phyloP scores from a whole-genome alignment of 1,140 invertebrate species.

The Caenorhabditis elegans region DNA sequence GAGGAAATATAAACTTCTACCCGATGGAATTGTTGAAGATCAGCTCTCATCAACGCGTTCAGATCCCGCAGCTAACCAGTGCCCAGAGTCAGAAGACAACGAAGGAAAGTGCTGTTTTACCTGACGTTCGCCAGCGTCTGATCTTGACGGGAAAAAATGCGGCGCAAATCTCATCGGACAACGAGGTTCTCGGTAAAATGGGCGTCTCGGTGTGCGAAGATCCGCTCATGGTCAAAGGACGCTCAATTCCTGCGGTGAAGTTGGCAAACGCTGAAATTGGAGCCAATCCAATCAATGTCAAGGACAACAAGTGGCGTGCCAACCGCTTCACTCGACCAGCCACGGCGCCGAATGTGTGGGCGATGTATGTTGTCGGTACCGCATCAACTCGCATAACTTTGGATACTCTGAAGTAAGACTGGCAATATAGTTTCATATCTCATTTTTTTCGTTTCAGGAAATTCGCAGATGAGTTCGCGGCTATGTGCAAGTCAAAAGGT shows the following conservation, averaged over 20 bases:
- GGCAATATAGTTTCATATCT: neutral
- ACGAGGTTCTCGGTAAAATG: neutral
- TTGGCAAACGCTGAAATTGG: too few species aligned
- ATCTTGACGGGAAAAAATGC: slow-evolving; percentile 20
- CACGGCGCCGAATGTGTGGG: neutral
- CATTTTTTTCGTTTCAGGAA: neutral
- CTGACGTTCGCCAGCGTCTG: slow-evolving; percentile 4
- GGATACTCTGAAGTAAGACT: neutral
- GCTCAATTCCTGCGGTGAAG: neutral
- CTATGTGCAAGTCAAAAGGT: neutral
- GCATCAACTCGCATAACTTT: neutral
- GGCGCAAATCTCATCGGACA: neutral
- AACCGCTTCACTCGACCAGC: neutral
- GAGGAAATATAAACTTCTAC: slow-evolving; percentile 31
- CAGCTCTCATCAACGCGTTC: slow-evolving; percentile 32
- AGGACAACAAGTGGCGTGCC: neutral
- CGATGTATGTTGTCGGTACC: neutral
- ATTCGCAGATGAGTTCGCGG: neutral
- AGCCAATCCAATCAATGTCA: too few species aligned
- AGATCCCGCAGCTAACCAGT: slow-evolving; percentile 42
- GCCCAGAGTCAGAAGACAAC: slow-evolving; percentile 42
- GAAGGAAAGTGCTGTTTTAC: slow-evolving; percentile 34
- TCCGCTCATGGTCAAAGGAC: neutral
- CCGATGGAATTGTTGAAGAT: slow-evolving; percentile 42
- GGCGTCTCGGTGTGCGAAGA: neutral